phyloP scores from a whole-genome alignment of 2,888 invertebrate genomes.

The Ectemnius cavifrons region DNA sequence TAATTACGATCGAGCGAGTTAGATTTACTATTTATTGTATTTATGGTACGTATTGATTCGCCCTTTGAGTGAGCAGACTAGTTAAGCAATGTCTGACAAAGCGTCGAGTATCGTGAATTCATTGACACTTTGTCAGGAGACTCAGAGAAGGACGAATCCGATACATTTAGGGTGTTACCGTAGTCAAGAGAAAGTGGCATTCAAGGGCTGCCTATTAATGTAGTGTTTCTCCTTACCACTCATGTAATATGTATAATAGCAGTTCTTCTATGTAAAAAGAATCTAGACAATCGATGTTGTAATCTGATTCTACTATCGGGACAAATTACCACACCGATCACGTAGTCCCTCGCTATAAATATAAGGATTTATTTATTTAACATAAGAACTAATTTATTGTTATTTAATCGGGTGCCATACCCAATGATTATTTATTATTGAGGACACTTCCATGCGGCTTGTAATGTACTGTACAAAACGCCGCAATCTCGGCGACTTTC shows the following conservation, averaged over 20 bases:
- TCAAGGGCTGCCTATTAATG: background rate
- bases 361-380: constrained; percentile 45
- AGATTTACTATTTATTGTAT: constrained; percentile 8
- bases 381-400: constrained; percentile 56
- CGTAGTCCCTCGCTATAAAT: constrained; percentile 11
- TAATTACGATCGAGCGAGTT: background rate
- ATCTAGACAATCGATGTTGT: too few relatives aligned
- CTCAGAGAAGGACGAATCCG: constrained; percentile 8
- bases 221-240: background rate
- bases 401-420: constrained; percentile 73
- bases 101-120: constrained; percentile 35
- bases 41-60: background rate
- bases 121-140: constrained; percentile 51
- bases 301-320: too few relatives aligned
- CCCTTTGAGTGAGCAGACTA: background rate
- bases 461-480: constrained; percentile 40
- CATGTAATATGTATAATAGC: too few relatives aligned
- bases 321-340: background rate
- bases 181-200: background rate
- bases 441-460: constrained; percentile 3
- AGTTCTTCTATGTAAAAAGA: too few relatives aligned
- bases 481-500: too few relatives aligned
- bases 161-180: constrained; percentile 1
- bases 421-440: constrained; percentile 56
- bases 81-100: constrained; percentile 39